Conservation (phyloP, 1,140 invertebrate genomes). For the Caenorhabditis briggsae region DNA sequence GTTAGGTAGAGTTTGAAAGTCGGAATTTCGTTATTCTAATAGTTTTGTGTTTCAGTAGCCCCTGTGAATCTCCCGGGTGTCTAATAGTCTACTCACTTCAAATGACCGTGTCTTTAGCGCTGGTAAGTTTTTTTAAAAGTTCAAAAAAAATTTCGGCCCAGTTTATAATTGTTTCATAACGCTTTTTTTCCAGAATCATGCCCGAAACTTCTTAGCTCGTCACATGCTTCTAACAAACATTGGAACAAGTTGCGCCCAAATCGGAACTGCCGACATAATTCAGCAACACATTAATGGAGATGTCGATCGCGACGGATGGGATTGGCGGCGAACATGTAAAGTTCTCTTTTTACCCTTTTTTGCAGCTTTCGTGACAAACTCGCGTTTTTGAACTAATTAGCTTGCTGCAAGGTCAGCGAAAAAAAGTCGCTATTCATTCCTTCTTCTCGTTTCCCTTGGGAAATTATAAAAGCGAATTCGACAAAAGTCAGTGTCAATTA, state of each 20-base stretch:
- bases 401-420: background rate
- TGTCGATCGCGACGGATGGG: conserved; percentile 47
- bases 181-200: conserved; percentile 11
- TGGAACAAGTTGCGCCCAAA: conserved; percentile 58
- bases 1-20: background rate
- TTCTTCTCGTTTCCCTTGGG: conserved; percentile 21
- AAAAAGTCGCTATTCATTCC: conserved; percentile 17
- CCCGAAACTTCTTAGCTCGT: conserved; percentile 43
- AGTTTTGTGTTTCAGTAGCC: too few species aligned
- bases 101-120: background rate
- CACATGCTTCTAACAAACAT: conserved; percentile 52
- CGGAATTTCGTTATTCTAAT: too few species aligned
- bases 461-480: conserved; percentile 43
- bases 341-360: conserved; percentile 1
- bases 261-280: conserved; percentile 58
- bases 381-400: conserved; percentile 58
- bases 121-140: background rate
- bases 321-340: conserved; percentile 58
- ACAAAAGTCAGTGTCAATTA: conserved; percentile 23
- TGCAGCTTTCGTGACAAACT: conserved; percentile 50
- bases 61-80: too few species aligned
- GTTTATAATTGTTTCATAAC: background rate
- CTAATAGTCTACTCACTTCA: too few species aligned
- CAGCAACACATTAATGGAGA: conserved; percentile 58
- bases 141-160: background rate